phyloP scores from a whole-genome alignment of 2,113 vertebrate genomes.

The Cacatua alba region DNA sequence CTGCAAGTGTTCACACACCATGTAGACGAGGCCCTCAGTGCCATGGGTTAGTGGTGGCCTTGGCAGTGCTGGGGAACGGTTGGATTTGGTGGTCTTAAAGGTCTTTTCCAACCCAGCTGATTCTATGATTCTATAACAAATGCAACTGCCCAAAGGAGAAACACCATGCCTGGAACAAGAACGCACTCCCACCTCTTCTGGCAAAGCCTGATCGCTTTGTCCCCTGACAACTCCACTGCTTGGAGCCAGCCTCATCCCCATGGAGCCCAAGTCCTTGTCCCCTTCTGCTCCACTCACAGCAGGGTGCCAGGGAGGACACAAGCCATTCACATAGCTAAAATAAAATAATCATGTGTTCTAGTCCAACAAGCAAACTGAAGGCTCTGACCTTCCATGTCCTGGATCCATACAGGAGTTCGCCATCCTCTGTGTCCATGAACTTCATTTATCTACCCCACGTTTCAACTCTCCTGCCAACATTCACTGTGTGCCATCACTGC shows the following conservation, averaged over 20 bases:
- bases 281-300: background rate
- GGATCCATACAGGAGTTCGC: background rate
- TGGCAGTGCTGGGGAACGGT: background rate
- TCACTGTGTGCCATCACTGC: background rate
- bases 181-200: background rate
- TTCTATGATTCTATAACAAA: background rate
- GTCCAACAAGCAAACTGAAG: background rate
- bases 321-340: background rate
- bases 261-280: background rate
- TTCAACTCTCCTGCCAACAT: background rate
- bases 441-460: background rate
- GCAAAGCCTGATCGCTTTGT: background rate
- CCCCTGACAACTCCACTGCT: background rate
- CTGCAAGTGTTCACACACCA: background rate
- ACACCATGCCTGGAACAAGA: background rate
- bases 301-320: background rate
- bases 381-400: background rate
- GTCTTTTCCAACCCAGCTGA: background rate
- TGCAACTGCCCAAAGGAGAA: background rate
- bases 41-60: background rate
- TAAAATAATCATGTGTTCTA: conserved; percentile 43
- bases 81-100: background rate
- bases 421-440: background rate
- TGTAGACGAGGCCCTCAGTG: background rate
- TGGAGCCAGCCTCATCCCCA: background rate